These are phyloP conservation scores for Sarcoramphus papa DNA, from an alignment of 2,797 vertebrate species.

Conservation along the genomic window DNA sequence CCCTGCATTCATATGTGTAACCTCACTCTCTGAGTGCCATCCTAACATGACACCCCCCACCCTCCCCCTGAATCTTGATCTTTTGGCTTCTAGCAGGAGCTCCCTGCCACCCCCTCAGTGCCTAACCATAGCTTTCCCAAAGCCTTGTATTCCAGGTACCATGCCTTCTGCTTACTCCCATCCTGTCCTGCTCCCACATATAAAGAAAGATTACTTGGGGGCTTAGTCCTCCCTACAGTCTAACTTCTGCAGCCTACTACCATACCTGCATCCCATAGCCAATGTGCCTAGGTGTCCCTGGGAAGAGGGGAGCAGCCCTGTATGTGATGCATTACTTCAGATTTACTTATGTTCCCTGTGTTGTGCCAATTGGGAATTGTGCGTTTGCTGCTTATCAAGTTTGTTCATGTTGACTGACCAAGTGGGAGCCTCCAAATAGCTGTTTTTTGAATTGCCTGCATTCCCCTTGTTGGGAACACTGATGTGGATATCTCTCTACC, in stretches of 20 bases:
- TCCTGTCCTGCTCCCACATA: background rate
- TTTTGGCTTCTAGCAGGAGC: background rate
- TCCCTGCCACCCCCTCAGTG: background rate
- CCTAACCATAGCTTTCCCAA: background rate
- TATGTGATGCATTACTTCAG: background rate
- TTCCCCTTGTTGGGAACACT: background rate
- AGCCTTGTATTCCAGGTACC: background rate
- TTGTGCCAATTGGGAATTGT: background rate
- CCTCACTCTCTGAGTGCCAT: background rate
- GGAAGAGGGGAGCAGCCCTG: background rate
- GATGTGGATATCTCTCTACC: background rate
- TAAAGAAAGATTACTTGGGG: background rate
- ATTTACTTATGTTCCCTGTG: background rate
- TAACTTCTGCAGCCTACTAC: background rate
- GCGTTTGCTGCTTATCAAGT: background rate
- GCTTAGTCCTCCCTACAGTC: background rate
- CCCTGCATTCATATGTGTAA: background rate
- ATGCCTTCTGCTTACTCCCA: background rate
- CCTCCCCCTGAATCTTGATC: background rate
- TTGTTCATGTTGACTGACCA: background rate
- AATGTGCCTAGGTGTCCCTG: background rate
- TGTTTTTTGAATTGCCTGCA: background rate
- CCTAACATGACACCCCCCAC: background rate
- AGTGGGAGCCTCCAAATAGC: background rate
- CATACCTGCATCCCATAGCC: background rate